These are phyloP conservation scores for Champsocephalus esox DNA, from an alignment of 2,797 vertebrate genomes.

Conservation along the genomic window DNA sequence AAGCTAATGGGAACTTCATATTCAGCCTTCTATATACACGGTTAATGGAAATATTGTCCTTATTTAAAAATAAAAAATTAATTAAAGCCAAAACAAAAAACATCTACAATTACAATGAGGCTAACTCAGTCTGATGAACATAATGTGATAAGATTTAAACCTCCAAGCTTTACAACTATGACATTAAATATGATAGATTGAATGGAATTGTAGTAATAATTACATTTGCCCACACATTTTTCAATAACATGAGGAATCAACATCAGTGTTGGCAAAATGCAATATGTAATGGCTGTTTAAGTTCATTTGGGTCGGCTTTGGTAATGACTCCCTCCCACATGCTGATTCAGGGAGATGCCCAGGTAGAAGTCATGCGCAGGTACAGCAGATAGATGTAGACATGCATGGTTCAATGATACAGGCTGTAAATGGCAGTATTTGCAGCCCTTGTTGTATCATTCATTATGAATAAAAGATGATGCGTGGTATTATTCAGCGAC, in stretches of 20 bases:
- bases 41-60: too few relatives aligned
- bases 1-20: too few relatives aligned
- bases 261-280: conserved; percentile 6
- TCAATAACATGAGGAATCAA: conserved; percentile 1
- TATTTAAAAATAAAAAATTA: too few relatives aligned
- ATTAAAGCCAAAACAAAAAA: too few relatives aligned
- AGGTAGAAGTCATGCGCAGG: conserved; percentile 42
- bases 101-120: too few relatives aligned
- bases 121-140: not conserved
- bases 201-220: conserved; percentile 5
- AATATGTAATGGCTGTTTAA: conserved; percentile 26
- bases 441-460: conserved; percentile 72
- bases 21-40: too few relatives aligned
- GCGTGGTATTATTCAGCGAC: conserved; percentile 73
- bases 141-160: not conserved
- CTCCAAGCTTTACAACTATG: not conserved
- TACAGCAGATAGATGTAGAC: conserved; percentile 47
- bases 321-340: conserved; percentile 42
- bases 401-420: conserved; percentile 50
- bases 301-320: conserved; percentile 42
- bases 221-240: not conserved
- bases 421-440: conserved; percentile 70
- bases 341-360: conserved; percentile 29
- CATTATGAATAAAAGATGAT: conserved; percentile 84
- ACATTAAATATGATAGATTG: not conserved